Evolutionary conservation across 2,888 invertebrate species (phyloP).

Genomic region (Dinocampus coccinellae): DNA sequence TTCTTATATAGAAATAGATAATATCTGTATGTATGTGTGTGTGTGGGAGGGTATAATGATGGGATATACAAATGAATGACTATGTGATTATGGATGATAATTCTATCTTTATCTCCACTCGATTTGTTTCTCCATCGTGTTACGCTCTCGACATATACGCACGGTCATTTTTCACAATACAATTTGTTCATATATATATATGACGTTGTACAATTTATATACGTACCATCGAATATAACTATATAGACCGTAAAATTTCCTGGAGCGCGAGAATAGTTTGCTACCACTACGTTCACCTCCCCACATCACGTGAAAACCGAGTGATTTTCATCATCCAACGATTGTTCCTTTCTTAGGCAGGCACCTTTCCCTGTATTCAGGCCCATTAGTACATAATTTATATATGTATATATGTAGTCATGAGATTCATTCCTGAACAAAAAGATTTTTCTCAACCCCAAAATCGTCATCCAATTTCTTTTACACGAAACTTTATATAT

Average conservation of each 20-base stretch:
- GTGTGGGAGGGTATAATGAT: too few relatives aligned
- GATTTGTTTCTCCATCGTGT: conserved; percentile 19
- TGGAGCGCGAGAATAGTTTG: conserved; percentile 37
- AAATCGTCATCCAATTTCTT: not conserved
- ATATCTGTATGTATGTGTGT: too few relatives aligned
- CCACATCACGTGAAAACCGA: conserved; percentile 46
- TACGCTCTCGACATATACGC: not conserved
- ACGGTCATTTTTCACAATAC: conserved; percentile 39
- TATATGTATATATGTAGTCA: conserved; percentile 7
- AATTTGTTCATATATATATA: conserved; percentile 37
- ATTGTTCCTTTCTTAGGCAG: conserved; percentile 54
- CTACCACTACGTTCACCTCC: not conserved
- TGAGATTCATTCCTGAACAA: not conserved
- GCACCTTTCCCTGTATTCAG: conserved; percentile 24
- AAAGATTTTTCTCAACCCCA: not conserved
- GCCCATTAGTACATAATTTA: conserved; percentile 45
- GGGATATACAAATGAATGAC: not conserved
- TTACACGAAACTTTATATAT: too few relatives aligned
- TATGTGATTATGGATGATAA: not conserved
- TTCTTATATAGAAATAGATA: too few relatives aligned
- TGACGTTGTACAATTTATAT: not conserved
- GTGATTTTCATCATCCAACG: conserved; percentile 60
- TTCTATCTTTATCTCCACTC: not conserved
- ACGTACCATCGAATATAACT: not conserved
- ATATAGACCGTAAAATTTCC: conserved; percentile 18